A percentile compares a stretch with the other conserved stretches of the same genome.
Conservation (phyloP, 1,140 invertebrate genomes). For the Neodiprion lecontei region DNA sequence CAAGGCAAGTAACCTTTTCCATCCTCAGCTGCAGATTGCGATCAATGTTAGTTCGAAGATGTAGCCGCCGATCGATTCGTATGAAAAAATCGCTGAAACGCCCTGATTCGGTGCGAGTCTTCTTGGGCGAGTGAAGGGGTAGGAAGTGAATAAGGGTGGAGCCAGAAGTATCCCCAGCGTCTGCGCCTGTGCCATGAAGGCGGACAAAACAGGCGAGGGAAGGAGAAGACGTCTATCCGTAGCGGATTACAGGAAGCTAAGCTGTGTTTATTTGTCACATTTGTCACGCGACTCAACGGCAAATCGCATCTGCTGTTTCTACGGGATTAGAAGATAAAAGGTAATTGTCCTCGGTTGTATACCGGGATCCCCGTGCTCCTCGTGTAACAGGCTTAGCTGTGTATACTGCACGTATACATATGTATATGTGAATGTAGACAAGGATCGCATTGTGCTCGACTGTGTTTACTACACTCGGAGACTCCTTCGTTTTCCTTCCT, state of each 20-base stretch:
- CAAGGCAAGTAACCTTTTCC: no score
- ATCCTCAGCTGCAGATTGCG: no score
- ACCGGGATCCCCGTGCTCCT: no score
- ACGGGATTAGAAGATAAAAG: conserved; percentile 38
- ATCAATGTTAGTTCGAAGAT: no score
- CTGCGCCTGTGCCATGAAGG: not conserved
- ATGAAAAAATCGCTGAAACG: no score
- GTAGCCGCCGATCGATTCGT: no score
- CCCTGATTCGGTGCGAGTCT: no score
- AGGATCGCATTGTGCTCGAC: not conserved
- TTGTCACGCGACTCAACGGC: conserved; percentile 32
- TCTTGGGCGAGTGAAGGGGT: no score
- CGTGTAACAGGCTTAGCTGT: no score
- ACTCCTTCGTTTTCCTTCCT: not conserved
- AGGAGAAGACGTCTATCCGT: conserved; percentile 21
- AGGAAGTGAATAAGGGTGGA: no score
- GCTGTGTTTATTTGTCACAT: conserved; percentile 42
- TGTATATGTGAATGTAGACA: no score
- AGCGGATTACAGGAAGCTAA: conserved; percentile 38
- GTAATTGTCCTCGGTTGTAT: conserved; percentile 10
- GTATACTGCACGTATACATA: not conserved
- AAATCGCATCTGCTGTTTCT: conserved; percentile 22
- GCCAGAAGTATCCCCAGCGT: no score
- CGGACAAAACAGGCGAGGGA: conserved; percentile 1
- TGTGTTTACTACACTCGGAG: not conserved